Evolutionary conservation across 92 coral and sea anemone species (phyloP), one percentile per base, ranked within the genome.

Genomic region (Montipora capitata): DNA sequence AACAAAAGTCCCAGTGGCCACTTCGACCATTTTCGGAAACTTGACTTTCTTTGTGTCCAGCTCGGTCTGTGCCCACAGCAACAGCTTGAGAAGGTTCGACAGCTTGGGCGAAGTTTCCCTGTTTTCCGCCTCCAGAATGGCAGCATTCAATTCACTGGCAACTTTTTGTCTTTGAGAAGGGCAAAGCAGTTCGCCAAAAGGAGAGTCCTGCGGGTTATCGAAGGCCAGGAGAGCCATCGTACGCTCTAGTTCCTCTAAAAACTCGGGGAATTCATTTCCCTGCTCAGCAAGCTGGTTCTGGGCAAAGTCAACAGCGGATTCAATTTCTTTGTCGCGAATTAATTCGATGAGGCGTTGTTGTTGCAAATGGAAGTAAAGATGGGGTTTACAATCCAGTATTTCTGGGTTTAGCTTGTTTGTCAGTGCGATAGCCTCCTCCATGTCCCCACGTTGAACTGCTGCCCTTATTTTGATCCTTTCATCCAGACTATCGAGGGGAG

Each of bases 101-200:
- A 98, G 85, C 81, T 96, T 96, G 42, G 99, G 99, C 13, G 95
- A 93, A 4, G 99, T 92, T 51, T 96, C 92, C 73, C 94, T 91
- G 72, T 98, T 88, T 65, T 98, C 99, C 14, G 97, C 98, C 72
- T 94, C 98, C 44, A 98, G 82, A 49, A 98, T 92, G 39, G 99
- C 99, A 81, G 99, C 98, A 69, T 98, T 98, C 43, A 98, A 92
- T 82, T 98, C 99, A 91, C 99, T 96, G 1, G 99, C 99, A 76
- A 98, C 99, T 76, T 98, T 98, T 89, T 98, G 99, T 76, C 99
- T 89, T 79, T 98, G 99, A 20, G 99, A 94, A 12, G 97, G 92
- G 63, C 94, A 95, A 14, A 98, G 88, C 10, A 98, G 84, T 16
- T 98, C 98, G 14, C 99, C 99, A 83, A 96, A 96, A 0, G 99